Conservation (phyloP, 2,113 vertebrate genomes). For the Plecotus auritus region DNA sequence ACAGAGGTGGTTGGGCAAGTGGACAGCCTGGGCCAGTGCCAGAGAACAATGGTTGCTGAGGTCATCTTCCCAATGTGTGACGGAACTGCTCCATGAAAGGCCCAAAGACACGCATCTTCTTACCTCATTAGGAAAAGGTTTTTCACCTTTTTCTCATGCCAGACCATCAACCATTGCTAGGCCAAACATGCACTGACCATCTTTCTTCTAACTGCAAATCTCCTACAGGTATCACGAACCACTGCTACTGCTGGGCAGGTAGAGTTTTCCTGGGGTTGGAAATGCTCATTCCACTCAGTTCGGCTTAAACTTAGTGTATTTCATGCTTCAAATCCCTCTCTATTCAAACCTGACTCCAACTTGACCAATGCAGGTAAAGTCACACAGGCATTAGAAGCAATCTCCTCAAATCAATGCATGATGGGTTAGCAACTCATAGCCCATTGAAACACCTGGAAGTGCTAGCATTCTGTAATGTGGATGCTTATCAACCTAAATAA, state of each 20-base stretch:
- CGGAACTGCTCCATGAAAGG: background rate
- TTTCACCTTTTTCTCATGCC: background rate
- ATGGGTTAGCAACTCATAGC: background rate
- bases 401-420: background rate
- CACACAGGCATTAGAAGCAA: background rate
- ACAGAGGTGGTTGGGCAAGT: background rate
- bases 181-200: background rate
- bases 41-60: background rate
- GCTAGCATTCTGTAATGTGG: background rate
- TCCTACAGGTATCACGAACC: background rate
- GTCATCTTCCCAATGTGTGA: background rate
- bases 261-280: background rate
- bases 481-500: background rate
- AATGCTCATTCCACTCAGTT: background rate
- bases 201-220: background rate
- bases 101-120: background rate
- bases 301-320: background rate
- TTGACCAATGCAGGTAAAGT: background rate
- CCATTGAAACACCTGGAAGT: background rate
- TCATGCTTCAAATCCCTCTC: background rate
- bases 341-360: background rate
- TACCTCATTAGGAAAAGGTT: background rate
- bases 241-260: fast-evolving
- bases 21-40: background rate
- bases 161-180: background rate